A percentile compares a stretch with the other conserved stretches of the same genome.
Conservation (phyloP, 2,888 invertebrate species). For the Mamestra brassicae region DNA sequence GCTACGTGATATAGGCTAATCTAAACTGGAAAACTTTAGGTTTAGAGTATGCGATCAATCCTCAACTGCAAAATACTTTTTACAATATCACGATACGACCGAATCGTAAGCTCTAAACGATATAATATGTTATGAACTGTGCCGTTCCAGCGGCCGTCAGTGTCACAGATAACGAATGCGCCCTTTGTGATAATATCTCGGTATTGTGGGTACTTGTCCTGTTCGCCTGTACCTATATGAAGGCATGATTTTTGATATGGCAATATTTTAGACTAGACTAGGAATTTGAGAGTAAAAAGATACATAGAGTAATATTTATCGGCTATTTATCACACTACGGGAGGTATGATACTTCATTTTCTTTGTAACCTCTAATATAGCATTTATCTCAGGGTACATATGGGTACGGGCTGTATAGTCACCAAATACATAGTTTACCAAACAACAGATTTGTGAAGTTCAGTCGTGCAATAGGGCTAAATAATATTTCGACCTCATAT, state of each 20-base stretch:
- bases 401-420: too few species aligned
- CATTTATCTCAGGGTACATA: too few species aligned
- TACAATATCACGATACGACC: slow-evolving; percentile 24
- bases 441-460: not conserved
- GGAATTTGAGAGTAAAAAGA: not conserved
- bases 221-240: slow-evolving; percentile 22
- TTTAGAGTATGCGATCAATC: not conserved
- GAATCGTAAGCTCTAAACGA: slow-evolving; percentile 51
- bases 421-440: not conserved
- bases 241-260: slow-evolving; percentile 35
- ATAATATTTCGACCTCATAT: not conserved
- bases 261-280: slow-evolving; percentile 16
- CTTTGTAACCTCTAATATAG: not conserved
- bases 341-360: not conserved
- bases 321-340: slow-evolving; percentile 9
- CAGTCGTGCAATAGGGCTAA: not conserved
- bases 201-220: slow-evolving; percentile 49
- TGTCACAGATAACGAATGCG: slow-evolving; percentile 74
- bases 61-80: not conserved
- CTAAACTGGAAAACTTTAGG: too few species aligned
- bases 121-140: slow-evolving; percentile 60
- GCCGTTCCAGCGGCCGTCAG: slow-evolving; percentile 66
- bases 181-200: slow-evolving; percentile 76
- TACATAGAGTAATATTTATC: not conserved
- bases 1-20: too few species aligned